These are phyloP conservation scores for Siniperca chuatsi DNA, from an alignment of 2,113 vertebrate genomes.

Conservation along the genomic window DNA sequence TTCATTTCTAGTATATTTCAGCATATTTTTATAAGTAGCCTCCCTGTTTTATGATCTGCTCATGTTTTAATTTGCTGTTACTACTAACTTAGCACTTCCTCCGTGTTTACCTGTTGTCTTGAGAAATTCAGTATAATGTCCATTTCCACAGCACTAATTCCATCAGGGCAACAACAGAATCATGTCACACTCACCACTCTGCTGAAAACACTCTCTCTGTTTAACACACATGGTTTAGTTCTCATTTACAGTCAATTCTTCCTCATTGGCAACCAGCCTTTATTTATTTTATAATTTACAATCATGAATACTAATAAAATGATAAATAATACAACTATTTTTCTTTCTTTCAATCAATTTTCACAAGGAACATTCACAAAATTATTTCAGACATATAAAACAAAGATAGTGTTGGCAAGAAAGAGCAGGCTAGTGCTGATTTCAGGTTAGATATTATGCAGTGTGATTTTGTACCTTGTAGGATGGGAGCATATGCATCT, in stretches of 20 bases:
- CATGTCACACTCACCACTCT: background rate
- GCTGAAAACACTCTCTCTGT: no score
- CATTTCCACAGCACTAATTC: no score
- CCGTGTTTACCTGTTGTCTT: background rate
- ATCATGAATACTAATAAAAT: no score
- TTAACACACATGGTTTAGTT: no score
- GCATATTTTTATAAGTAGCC: background rate
- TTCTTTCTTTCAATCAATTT: background rate
- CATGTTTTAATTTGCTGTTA: background rate
- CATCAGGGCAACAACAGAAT: no score
- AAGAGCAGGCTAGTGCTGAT: background rate
- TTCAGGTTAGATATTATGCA: background rate
- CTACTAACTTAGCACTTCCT: background rate
- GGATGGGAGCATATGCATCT: conserved; percentile 81
- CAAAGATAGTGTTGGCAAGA: background rate
- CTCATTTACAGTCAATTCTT: no score
- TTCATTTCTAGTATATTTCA: background rate
- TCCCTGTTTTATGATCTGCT: background rate
- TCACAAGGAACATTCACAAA: background rate
- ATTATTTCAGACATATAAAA: background rate
- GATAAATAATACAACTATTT: background rate
- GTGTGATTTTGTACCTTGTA: conserved; percentile 82
- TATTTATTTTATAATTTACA: background rate
- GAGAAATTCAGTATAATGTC: background rate
- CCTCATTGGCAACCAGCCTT: background rate